These are phyloP conservation scores for Centropyge bicolor DNA, from an alignment of 2,797 vertebrate species.

Conservation along the genomic window DNA sequence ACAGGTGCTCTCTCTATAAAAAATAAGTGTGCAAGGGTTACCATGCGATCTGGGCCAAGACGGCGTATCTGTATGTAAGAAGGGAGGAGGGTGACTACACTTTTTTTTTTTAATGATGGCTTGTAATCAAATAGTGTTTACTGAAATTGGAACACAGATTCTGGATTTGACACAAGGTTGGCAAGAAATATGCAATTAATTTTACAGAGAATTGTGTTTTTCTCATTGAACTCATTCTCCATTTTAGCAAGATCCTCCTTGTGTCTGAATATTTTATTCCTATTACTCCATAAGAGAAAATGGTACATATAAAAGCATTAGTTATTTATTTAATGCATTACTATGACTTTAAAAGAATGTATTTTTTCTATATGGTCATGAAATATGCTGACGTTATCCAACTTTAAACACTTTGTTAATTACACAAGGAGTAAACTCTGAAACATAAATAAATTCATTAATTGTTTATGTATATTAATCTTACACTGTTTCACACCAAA, in stretches of 20 bases:
- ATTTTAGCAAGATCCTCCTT: background rate
- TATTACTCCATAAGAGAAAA: background rate
- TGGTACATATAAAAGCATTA: background rate
- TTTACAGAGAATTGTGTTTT: slow-evolving; percentile 30
- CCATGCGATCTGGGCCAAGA: slow-evolving; percentile 21
- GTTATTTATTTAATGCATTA: background rate
- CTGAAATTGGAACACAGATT: slow-evolving; percentile 21
- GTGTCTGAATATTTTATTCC: background rate
- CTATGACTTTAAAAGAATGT: background rate
- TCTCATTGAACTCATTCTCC: background rate
- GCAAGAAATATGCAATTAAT: slow-evolving; percentile 39
- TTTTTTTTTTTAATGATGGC: background rate
- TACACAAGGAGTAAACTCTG: background rate
- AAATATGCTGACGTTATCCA: background rate
- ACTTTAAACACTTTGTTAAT: background rate
- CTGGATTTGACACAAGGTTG: slow-evolving; percentile 5
- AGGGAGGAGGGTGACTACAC: slow-evolving; percentile 17
- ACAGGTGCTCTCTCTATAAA: slow-evolving; percentile 85
- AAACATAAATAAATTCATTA: background rate
- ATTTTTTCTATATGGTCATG: background rate
- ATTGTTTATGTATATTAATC: background rate
- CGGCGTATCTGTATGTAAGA: slow-evolving; percentile 39
- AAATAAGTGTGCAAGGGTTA: slow-evolving; percentile 73
- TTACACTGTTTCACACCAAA: background rate
- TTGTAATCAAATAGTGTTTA: slow-evolving; percentile 8